Conservation (phyloP, 2,797 vertebrate species). For the Crenichthys baileyi region DNA sequence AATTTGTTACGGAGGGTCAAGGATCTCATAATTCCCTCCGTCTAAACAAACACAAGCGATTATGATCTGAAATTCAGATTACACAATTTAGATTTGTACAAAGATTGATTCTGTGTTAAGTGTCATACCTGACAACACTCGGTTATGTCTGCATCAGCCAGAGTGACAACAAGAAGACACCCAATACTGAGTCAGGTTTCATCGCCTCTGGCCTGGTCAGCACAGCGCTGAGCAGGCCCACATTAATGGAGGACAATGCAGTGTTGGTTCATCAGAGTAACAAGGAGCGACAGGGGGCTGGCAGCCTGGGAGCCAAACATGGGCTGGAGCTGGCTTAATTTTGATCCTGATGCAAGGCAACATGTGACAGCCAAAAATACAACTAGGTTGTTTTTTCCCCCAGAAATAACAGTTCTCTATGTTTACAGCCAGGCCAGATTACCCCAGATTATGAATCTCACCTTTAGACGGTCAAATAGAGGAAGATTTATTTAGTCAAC, state of each 20-base stretch:
- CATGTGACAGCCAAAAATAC: slow-evolving; percentile 62
- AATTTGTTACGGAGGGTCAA: slow-evolving; percentile 43
- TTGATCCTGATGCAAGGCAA: slow-evolving; percentile 62
- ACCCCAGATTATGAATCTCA: slow-evolving; percentile 34
- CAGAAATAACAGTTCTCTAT: not conserved
- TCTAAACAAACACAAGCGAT: not conserved
- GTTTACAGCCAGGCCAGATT: slow-evolving; percentile 10
- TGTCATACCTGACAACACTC: slow-evolving; percentile 71
- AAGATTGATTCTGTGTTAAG: slow-evolving; percentile 61
- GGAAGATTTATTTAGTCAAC: not conserved
- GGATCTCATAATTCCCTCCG: not conserved
- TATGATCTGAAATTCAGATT: slow-evolving; percentile 6
- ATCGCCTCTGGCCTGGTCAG: slow-evolving; percentile 50
- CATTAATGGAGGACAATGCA: slow-evolving; percentile 49
- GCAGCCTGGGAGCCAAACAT: slow-evolving; percentile 44
- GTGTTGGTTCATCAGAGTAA: slow-evolving; percentile 60
- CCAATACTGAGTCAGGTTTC: slow-evolving; percentile 63
- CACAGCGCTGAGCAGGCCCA: slow-evolving; percentile 39
- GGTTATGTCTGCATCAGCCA: slow-evolving; percentile 64
- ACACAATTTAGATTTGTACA: slow-evolving; percentile 24
- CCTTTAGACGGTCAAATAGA: slow-evolving; percentile 31
- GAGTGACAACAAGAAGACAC: slow-evolving; percentile 62
- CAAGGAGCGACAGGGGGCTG: slow-evolving; percentile 46
- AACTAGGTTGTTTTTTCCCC: slow-evolving; percentile 37
- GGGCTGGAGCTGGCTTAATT: slow-evolving; percentile 53